phyloP scores from a whole-genome alignment of 2,113 vertebrate species.

The Ammospiza nelsoni region DNA sequence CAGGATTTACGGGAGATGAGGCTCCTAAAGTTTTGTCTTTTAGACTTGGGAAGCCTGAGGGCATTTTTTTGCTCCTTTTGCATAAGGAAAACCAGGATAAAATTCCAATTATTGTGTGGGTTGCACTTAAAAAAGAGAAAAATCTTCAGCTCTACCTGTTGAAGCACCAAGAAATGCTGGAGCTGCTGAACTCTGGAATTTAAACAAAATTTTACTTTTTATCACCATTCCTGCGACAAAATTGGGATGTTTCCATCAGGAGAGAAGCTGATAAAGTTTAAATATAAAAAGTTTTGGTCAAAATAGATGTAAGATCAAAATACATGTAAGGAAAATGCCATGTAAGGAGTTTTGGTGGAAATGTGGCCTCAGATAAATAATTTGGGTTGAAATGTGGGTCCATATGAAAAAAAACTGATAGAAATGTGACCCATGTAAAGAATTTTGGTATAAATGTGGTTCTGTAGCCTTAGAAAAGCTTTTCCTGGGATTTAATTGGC shows the following conservation, averaged over 20 bases:
- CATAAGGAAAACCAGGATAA: neutral
- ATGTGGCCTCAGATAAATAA: neutral
- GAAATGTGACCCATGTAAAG: neutral
- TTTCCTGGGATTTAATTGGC: neutral
- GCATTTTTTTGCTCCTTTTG: neutral
- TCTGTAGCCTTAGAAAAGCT: neutral
- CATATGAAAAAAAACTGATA: accelerated
- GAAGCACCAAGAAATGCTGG: neutral
- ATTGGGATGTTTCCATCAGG: neutral
- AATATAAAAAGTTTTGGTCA: neutral
- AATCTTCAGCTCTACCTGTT: neutral
- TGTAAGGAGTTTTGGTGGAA: neutral
- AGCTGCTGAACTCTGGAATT: neutral
- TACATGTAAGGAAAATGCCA: neutral
- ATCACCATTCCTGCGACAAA: accelerated
- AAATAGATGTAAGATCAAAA: neutral
- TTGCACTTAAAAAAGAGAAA: neutral
- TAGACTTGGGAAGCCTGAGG: neutral
- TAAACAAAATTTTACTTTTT: neutral
- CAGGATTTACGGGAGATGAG: neutral
- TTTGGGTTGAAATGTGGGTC: neutral
- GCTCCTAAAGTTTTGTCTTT: neutral
- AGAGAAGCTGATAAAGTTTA: neutral
- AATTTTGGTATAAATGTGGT: neutral
- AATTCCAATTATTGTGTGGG: neutral